These are phyloP conservation scores for Cygnus buccinator DNA, from an alignment of 2,113 vertebrate species.

Conservation along the genomic window DNA sequence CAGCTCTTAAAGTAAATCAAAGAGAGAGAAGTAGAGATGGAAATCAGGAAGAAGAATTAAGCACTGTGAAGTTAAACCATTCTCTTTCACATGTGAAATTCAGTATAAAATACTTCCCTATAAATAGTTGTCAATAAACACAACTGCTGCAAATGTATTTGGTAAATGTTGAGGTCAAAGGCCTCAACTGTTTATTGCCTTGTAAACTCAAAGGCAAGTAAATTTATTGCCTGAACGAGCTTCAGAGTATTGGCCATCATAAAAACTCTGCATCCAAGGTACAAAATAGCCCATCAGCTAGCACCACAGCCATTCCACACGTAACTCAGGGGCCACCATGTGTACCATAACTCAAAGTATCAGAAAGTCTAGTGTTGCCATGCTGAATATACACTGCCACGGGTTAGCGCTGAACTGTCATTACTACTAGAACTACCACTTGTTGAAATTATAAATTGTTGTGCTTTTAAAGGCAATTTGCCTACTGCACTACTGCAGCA, in stretches of 20 bases:
- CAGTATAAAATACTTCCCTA: slow-evolving; percentile 77
- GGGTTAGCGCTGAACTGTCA: slow-evolving; percentile 32
- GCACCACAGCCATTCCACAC: slow-evolving; percentile 51
- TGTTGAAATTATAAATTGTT: slow-evolving; percentile 33
- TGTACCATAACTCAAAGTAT: slow-evolving; percentile 51
- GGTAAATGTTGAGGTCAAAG: slow-evolving; percentile 85
- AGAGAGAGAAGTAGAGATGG: neutral
- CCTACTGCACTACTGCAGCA: neutral
- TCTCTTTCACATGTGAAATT: slow-evolving; percentile 68
- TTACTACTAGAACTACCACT: slow-evolving; percentile 34
- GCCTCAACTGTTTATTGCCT: slow-evolving; percentile 85
- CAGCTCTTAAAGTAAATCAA: slow-evolving; percentile 20
- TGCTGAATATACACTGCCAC: neutral
- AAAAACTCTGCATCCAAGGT: slow-evolving; percentile 77
- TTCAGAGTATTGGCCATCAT: slow-evolving; percentile 82
- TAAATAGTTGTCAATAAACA: slow-evolving; percentile 86
- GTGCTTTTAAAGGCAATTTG: slow-evolving; percentile 42
- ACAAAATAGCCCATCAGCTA: slow-evolving; percentile 70
- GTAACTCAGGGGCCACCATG: slow-evolving; percentile 19
- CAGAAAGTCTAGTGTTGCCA: slow-evolving; percentile 8
- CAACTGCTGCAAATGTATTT: slow-evolving; percentile 85
- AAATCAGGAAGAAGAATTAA: slow-evolving; percentile 22
- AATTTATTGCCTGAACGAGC: slow-evolving; percentile 84
- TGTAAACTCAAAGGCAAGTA: slow-evolving; percentile 87
- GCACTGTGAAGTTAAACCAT: slow-evolving; percentile 39